Evolutionary conservation across 1,140 invertebrate genomes (phyloP).

Genomic region (Hyposmocoma kahamanoa): DNA sequence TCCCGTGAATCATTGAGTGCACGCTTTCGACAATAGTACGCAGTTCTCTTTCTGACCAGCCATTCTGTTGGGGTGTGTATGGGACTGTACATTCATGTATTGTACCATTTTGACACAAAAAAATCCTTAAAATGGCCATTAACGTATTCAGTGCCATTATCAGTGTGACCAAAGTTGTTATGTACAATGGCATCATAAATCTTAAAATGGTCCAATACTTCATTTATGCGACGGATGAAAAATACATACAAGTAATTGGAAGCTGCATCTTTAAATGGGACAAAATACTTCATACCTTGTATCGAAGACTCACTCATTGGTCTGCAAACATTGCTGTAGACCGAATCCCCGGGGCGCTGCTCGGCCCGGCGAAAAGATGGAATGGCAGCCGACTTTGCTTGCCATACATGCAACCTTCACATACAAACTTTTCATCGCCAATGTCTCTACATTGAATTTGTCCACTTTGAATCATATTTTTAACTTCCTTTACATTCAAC

Average conservation of each 20-base stretch:
- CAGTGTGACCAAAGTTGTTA: background rate
- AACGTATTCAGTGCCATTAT: too few species aligned
- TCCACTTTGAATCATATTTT: background rate
- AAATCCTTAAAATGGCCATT: too few species aligned
- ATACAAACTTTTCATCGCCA: background rate
- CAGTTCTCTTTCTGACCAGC: conserved; percentile 18
- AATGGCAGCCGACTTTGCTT: background rate
- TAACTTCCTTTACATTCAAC: background rate
- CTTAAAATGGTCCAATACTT: background rate
- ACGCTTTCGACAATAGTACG: background rate
- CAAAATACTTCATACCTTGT: conserved; percentile 2
- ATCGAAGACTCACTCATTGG: background rate
- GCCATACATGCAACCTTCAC: background rate
- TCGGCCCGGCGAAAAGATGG: background rate
- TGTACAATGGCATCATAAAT: background rate
- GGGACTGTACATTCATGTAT: conserved; percentile 13
- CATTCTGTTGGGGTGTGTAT: conserved; percentile 40
- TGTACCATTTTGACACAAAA: too few species aligned
- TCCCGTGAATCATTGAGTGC: conserved; percentile 9
- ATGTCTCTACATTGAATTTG: background rate
- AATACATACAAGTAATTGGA: background rate
- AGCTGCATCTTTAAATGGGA: background rate
- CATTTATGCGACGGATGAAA: background rate
- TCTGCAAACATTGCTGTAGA: background rate
- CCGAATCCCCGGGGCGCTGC: background rate